Evolutionary conservation across 2,888 invertebrate species (phyloP), one percentile per base, ranked within the genome.

Genomic region (Biston betularia): DNA sequence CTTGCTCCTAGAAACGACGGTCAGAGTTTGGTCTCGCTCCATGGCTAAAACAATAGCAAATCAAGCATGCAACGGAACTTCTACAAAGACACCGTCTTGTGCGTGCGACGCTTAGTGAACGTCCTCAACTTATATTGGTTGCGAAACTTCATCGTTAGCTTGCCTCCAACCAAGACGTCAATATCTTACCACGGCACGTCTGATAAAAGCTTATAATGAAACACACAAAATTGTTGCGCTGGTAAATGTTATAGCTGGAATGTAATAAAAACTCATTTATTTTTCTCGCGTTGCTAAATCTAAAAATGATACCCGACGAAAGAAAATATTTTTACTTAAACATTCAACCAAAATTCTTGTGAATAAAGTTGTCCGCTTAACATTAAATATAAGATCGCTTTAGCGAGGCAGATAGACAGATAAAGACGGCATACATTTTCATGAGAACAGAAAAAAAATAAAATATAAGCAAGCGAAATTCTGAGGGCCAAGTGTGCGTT

Each of bases 31-130:
- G 84, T 82, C 79, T 85, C 75, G 80, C 82, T 88, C 83, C 81
- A 81, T 81, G 79, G 82, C 86, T 90, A 86, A 89, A 90, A 92
- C 90, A 92, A 92, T 91, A 88, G 88, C 87, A 87, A 90, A 92
- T 92, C 90, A 90, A 91, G 88, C 89, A 92, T 93, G 91, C 91
- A 89, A 85, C 87, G 88, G 89, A 93, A 92, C 90, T 92, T 89
- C 82, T 83, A 84, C 89, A 86, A 89, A 90, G 89, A 92, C 88
- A 89, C 87, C 88, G 87, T 87, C 89, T 86, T 83, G 89, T 91
- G 92, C 90, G 92, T 92, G 89, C 84, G 84, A 86, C 87, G 89
- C 87, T 90, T 85, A 88, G 89, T 80, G 87, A 89, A 85, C 82
- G 83, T 79, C 82, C 85, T 84, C 82, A 91, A 92, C 92, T 92